phyloP scores from a whole-genome alignment of 53 echinoderm and acorn worm genomes.

The Paracentrotus lividus region DNA sequence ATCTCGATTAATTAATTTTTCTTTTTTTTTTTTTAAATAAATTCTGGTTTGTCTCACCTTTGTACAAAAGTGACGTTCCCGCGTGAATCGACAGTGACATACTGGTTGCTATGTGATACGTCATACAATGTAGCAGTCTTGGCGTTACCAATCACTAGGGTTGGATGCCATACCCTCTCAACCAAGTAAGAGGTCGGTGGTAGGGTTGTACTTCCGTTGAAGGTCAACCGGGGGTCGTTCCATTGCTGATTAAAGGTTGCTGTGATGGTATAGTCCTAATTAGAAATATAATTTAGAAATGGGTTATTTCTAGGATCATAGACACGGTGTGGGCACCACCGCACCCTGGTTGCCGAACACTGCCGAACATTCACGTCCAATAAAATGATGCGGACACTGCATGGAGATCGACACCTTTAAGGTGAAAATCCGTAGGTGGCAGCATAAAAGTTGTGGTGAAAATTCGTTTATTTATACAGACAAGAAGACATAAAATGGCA shows the following conservation, averaged over 20 bases:
- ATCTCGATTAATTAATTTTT: too few species aligned
- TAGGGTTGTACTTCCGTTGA: slow-evolving; percentile 50
- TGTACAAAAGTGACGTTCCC: slow-evolving; percentile 71
- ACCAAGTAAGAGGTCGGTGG: slow-evolving; percentile 82
- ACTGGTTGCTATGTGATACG: slow-evolving; percentile 75
- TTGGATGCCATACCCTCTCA: slow-evolving; percentile 83
- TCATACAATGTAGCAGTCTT: slow-evolving; percentile 75
- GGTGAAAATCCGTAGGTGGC: too few species aligned
- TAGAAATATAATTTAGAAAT: background rate
- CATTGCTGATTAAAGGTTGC: slow-evolving; percentile 81
- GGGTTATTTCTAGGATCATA: background rate
- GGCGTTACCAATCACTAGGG: slow-evolving; percentile 86
- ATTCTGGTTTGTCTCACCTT: too few species aligned
- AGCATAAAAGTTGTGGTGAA: too few species aligned
- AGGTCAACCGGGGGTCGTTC: slow-evolving; percentile 82
- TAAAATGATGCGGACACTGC: too few species aligned
- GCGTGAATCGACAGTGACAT: slow-evolving; percentile 70
- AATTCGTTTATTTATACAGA: too few species aligned
- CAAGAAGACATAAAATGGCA: too few species aligned
- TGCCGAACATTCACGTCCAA: too few species aligned
- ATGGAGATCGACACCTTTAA: too few species aligned
- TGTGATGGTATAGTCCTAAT: slow-evolving; percentile 86
- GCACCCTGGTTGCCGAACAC: too few species aligned
- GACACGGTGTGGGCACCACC: too few species aligned
- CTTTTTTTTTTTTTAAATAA: too few species aligned